Evolutionary conservation across 2,113 vertebrate species (phyloP).

Genomic region (Leiothrix lutea): DNA sequence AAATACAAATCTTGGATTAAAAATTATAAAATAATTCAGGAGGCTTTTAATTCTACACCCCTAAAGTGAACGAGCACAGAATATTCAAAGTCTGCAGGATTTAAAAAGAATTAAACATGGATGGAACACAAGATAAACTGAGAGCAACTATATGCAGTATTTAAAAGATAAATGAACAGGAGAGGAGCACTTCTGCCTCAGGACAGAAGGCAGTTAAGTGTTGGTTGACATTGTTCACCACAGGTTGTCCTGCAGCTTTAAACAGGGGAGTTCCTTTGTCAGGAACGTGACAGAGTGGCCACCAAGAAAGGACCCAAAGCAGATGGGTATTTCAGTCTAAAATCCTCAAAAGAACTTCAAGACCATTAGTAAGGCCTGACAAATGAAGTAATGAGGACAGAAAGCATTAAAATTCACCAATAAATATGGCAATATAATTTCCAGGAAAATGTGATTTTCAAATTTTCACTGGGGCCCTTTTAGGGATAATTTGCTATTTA

Average conservation of each 20-base stretch:
- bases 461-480: background rate
- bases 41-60: background rate
- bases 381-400: background rate
- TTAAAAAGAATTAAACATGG: background rate
- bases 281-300: background rate
- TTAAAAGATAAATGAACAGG: background rate
- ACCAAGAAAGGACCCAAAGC: background rate
- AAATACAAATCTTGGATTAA: background rate
- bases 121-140: background rate
- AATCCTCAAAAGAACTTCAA: background rate
- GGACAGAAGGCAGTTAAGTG: background rate
- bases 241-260: background rate
- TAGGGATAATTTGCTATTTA: background rate
- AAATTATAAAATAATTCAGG: background rate
- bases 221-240: background rate
- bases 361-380: background rate
- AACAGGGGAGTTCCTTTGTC: background rate
- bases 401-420: background rate
- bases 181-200: background rate
- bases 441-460: background rate
- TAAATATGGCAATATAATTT: background rate
- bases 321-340: background rate
- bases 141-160: background rate
- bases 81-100: background rate
- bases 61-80: background rate